These are phyloP conservation scores for Caerostris extrusa DNA, from an alignment of 1,140 invertebrate species.

Conservation along the genomic window DNA sequence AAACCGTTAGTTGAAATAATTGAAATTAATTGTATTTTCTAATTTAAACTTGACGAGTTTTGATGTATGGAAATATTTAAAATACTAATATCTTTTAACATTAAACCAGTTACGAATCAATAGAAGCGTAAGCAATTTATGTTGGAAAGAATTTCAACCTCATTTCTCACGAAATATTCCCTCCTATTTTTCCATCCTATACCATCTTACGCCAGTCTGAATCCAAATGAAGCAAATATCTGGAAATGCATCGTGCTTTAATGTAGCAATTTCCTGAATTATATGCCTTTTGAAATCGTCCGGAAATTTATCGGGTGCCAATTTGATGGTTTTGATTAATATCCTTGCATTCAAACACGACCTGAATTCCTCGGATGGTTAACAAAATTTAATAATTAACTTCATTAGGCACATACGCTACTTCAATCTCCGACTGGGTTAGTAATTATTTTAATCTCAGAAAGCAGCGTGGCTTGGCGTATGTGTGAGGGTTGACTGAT, in stretches of 20 bases:
- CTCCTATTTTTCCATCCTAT: not conserved
- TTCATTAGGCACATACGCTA: slow-evolving; percentile 64
- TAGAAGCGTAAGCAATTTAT: too few relatives aligned
- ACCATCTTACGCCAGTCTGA: not conserved
- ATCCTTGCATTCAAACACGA: slow-evolving; percentile 56
- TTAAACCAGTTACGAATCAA: too few relatives aligned
- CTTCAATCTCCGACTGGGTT: slow-evolving; percentile 50
- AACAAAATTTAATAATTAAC: slow-evolving; percentile 70
- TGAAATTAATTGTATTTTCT: too few relatives aligned
- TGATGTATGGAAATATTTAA: too few relatives aligned
- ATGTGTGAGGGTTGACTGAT: slow-evolving; percentile 35
- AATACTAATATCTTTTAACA: too few relatives aligned
- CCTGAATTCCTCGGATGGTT: slow-evolving; percentile 61
- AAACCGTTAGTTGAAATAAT: too few relatives aligned
- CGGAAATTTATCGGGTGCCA: slow-evolving; percentile 66
- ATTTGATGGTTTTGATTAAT: slow-evolving; percentile 75
- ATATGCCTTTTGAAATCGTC: slow-evolving; percentile 55
- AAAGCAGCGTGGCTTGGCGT: slow-evolving; percentile 13
- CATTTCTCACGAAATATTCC: not conserved
- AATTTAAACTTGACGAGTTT: too few relatives aligned
- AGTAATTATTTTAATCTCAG: slow-evolving; percentile 72
- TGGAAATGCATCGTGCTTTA: slow-evolving; percentile 40
- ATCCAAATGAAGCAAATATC: slow-evolving; percentile 48
- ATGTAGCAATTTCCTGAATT: slow-evolving; percentile 63
- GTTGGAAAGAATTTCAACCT: not conserved